Evolutionary conservation across 2,113 vertebrate species (phyloP).

Genomic region (Neolamprologus hecqui): DNA sequence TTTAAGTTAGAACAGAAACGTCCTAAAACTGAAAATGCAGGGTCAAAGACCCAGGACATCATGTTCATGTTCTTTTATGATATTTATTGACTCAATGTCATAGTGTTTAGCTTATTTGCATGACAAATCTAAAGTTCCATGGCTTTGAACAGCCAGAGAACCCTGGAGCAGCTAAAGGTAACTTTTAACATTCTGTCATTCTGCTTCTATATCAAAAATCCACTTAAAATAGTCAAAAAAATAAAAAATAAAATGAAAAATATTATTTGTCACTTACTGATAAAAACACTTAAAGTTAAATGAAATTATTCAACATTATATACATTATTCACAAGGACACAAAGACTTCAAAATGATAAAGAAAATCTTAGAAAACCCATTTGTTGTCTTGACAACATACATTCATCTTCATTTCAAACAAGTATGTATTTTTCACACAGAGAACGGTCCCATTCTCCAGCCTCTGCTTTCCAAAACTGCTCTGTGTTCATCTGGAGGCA

Average conservation of each 20-base stretch:
- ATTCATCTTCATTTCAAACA: background rate
- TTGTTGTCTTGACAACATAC: background rate
- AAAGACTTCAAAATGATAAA: background rate
- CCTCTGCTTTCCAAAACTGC: background rate
- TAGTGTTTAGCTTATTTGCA: background rate
- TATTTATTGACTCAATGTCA: background rate
- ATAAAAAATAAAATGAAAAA: background rate
- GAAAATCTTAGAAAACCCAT: background rate
- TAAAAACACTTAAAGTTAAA: background rate
- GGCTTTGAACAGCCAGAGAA: background rate
- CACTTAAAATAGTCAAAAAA: background rate
- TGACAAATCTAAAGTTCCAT: background rate
- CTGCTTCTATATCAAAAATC: background rate
- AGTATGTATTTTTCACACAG: background rate
- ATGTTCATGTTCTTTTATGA: background rate
- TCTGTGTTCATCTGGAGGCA: background rate
- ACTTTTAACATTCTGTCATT: background rate
- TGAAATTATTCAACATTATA: background rate
- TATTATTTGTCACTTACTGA: background rate
- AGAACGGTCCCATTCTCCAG: background rate
- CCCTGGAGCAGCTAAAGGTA: background rate
- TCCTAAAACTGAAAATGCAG: background rate
- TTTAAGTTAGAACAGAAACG: accelerated
- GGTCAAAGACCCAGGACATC: background rate
- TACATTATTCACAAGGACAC: background rate